Evolutionary conservation across 1,140 invertebrate genomes (phyloP), one percentile per base, ranked within the genome.

Genomic region (Panagrolaimus sp.): DNA sequence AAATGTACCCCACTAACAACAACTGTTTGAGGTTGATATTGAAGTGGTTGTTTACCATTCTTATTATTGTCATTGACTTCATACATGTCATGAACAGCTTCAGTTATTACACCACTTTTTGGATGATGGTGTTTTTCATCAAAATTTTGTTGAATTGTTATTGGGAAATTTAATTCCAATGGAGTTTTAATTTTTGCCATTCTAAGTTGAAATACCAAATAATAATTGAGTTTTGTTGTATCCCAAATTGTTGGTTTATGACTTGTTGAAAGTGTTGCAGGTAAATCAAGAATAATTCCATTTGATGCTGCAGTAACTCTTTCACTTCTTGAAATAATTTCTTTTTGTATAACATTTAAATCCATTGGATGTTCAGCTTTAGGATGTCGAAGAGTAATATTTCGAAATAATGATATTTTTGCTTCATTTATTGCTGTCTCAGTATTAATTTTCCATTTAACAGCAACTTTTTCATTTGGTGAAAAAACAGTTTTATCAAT

Each of bases 401-500:
- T 57, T 13, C 27, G 20, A 27, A 57, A 47, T 7, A 71, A 51
- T 13, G 27, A 43, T 23, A 63, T 45, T 51, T 71, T 31, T 7
- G 69, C 69, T 48, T 67, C 69, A 14, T 71, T 71, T 65, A 61
- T 66, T 20, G 38, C 48, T 43, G 46, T 62, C 31, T 47, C 48
- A 13, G 63, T 43, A 16, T 48, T 63, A n/a, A 72, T 27, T 67
- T 61, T 64, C 71, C 71, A 72, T 68, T 51, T n/a, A 4, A 72
- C 71, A 27, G 25, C 13, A 45, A 72, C 45, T 11, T 68, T 48
- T 23, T 72, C 71, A 13, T 63, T 63, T 8, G 43, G 61, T n/a
- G 63, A 27, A 53, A 63, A 72, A 4, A 67, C 65, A 8, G 20
- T 51, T 51, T 69, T 72, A 2, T 72, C 71, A 9, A 66, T 44